Conservation (phyloP, 2,888 invertebrate species). For the Cristatella mucedo region DNA sequence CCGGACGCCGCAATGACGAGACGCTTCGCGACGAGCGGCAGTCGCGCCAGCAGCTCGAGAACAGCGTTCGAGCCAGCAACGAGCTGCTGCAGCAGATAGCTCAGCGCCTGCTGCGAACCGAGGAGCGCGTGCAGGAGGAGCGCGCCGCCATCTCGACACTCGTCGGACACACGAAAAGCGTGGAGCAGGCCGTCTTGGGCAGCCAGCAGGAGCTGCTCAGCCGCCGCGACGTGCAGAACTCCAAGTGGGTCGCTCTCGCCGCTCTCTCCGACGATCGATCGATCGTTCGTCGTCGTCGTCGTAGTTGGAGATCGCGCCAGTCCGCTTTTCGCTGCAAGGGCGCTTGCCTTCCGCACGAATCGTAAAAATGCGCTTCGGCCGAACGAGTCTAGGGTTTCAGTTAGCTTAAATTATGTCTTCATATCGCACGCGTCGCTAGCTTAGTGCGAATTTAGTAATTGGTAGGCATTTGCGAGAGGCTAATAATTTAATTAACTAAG, state of each 20-base stretch:
- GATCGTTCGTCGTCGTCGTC: too few relatives aligned
- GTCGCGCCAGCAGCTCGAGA: slow-evolving; percentile 28
- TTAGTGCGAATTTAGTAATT: too few relatives aligned
- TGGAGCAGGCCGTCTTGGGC: slow-evolving; percentile 30
- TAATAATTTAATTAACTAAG: too few relatives aligned
- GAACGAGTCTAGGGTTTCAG: too few relatives aligned
- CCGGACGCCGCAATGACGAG: slow-evolving; percentile 27
- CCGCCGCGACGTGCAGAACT: slow-evolving; percentile 22
- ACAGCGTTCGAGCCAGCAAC: slow-evolving; percentile 25
- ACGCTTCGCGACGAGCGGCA: slow-evolving; percentile 27
- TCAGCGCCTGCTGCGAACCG: slow-evolving; percentile 25
- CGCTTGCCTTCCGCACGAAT: too few relatives aligned
- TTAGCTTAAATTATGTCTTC: too few relatives aligned
- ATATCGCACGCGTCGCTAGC: too few relatives aligned
- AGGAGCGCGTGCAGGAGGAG: slow-evolving; percentile 31
- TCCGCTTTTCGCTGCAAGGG: too few relatives aligned
- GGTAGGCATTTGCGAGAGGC: too few relatives aligned
- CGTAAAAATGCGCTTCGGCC: too few relatives aligned
- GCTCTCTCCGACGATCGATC: too few relatives aligned
- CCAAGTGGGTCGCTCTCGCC: slow-evolving; percentile 24
- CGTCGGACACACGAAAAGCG: slow-evolving; percentile 27
- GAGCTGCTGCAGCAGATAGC: slow-evolving; percentile 29
- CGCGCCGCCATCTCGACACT: slow-evolving; percentile 23
- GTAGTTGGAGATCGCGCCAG: too few relatives aligned
- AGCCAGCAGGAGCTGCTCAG: slow-evolving; percentile 28